A percentile compares a stretch with the other conserved stretches of the same genome.
Evolutionary conservation across 2,797 vertebrate genomes (phyloP).

Genomic region (Euthynnus affinis): DNA sequence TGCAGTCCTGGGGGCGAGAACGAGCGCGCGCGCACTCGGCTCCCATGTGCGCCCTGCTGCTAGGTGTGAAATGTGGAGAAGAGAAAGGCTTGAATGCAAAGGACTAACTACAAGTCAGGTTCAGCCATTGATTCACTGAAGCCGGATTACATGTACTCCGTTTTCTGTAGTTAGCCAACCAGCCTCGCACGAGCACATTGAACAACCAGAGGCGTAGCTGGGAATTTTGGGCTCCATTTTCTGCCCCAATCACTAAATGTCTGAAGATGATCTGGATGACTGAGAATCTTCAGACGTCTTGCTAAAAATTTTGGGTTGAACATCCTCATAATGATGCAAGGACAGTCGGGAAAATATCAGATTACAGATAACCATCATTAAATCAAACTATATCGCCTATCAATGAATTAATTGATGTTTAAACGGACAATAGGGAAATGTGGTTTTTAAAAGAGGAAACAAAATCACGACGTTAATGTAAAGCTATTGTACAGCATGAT

Average conservation of each 20-base stretch:
- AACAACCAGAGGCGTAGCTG: background rate
- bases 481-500: background rate
- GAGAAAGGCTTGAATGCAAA: background rate
- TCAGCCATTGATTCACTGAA: background rate
- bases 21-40: constrained; percentile 60
- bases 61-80: background rate
- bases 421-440: background rate
- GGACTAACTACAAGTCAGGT: background rate
- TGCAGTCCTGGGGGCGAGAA: constrained; percentile 53
- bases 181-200: background rate
- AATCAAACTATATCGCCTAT: background rate
- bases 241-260: background rate
- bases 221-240: background rate
- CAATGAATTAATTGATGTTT: background rate
- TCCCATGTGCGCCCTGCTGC: constrained; percentile 34
- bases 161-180: background rate
- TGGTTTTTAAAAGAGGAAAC: background rate
- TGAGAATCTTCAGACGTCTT: too few species aligned
- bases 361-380: background rate
- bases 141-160: background rate
- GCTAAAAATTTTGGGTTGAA: too few species aligned
- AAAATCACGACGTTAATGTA: background rate
- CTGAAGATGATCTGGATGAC: too few species aligned
- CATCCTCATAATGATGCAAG: too few species aligned
- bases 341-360: too few species aligned